Evolutionary conservation across 2,113 vertebrate species (phyloP).

Genomic region (Bothrops jararaca): DNA sequence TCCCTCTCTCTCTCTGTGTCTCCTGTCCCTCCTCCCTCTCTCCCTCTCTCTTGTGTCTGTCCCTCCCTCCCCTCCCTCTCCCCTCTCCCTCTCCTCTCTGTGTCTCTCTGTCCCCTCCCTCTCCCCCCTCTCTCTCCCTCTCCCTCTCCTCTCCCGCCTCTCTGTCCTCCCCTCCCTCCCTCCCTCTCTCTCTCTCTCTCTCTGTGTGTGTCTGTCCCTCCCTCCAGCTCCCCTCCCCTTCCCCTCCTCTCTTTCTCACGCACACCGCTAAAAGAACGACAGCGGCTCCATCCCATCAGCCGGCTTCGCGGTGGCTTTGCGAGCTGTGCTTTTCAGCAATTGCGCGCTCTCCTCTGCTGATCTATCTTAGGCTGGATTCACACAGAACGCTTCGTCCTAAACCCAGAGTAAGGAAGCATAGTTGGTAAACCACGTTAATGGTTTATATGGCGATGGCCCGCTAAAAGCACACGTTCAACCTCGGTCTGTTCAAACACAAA

Average conservation of each 20-base stretch:
- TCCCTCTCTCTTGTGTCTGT: too few species aligned
- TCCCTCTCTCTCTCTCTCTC: too few species aligned
- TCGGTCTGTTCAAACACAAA: background rate
- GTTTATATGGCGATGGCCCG: background rate
- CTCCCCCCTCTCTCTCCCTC: too few species aligned
- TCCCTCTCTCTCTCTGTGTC: too few species aligned
- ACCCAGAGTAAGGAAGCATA: background rate
- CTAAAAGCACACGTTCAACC: background rate
- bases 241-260: background rate
- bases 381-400: background rate
- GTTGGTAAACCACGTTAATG: background rate
- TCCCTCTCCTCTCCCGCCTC: too few species aligned
- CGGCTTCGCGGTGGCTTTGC: background rate
- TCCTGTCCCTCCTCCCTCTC: fast-evolving
- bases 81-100: background rate
- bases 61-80: fast-evolving
- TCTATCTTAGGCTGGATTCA: background rate
- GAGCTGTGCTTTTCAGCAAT: background rate
- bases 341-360: background rate
- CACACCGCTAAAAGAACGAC: background rate
- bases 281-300: background rate
- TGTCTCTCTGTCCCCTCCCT: too few species aligned
- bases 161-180: fast-evolving
- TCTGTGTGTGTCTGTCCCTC: too few species aligned
- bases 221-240: too few species aligned